Evolutionary conservation across 2,888 invertebrate genomes (phyloP).

Genomic region (Kryphioiulus occultus): DNA sequence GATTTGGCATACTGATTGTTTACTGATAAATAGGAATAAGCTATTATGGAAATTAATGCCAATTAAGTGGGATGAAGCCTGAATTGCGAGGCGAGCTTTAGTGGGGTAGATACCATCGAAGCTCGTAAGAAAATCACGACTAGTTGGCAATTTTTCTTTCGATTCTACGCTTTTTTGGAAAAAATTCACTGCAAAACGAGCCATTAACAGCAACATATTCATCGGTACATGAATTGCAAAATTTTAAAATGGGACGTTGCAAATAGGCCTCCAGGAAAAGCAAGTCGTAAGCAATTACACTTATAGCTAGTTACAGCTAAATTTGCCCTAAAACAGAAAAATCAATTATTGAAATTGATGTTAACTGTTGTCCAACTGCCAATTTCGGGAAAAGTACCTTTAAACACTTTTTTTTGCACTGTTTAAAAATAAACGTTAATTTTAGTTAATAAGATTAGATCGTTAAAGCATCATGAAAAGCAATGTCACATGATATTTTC

Average conservation of each 20-base stretch:
- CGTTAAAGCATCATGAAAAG: too few relatives aligned
- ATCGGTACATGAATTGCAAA: conserved; percentile 12
- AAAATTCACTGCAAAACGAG: neutral
- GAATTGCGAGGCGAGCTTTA: neutral
- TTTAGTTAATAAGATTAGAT: too few relatives aligned
- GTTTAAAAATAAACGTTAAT: too few relatives aligned
- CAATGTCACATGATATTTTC: too few relatives aligned
- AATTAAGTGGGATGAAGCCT: conserved; percentile 8
- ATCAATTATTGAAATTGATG: neutral
- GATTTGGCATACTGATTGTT: conserved; percentile 7
- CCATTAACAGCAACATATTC: neutral
- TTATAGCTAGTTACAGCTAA: neutral
- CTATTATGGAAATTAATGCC: neutral
- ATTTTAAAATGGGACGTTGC: neutral
- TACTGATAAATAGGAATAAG: neutral
- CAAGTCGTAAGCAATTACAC: neutral
- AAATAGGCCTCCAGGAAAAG: neutral
- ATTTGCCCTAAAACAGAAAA: neutral
- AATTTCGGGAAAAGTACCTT: neutral
- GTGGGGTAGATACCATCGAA: neutral
- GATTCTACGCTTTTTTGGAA: neutral
- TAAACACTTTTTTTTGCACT: neutral
- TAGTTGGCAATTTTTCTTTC: neutral
- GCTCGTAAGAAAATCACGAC: neutral
- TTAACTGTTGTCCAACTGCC: neutral